Evolutionary conservation across 1,140 invertebrate genomes (phyloP), one percentile per base, ranked within the genome.

Genomic region (Saxidomus purpurata): DNA sequence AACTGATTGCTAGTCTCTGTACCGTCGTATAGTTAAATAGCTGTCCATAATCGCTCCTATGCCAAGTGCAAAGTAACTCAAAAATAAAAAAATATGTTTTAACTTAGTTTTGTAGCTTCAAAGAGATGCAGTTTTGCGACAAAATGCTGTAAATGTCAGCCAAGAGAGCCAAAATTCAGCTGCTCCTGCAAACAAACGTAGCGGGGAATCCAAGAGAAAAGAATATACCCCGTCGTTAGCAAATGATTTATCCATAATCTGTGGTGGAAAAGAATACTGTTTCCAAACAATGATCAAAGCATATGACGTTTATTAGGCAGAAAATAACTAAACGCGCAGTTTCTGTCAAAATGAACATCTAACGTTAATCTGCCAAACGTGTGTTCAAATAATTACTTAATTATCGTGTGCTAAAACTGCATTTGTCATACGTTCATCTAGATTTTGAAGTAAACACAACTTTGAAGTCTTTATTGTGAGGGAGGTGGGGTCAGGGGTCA

Each of bases 331-430:
- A 28, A 69, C 28, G 67, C 36, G 40, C 17, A 40, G 31, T 40
- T 38, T 15, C 19, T 71, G 67, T 69, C n/a, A 40, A 8, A 38
- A 22, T 22, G 67, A 38, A 38, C 36, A 40, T 40, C 67, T 71
- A 34, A 36, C 19, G 11, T 3, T 71, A n/a, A 71, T 71, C 36
- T 38, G 13, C 8, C 36, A 38, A 22, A 2, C 19, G 67, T 15
- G 34, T 71, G 36, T 71, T 71, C 31, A 38, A 71, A 15, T 38
- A n/a, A 38, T 40, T 38, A 40, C 31, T 71, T 71, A 71, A 71
- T 71, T 71, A 71, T 71, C 67, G 67, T 71, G 67, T 38, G 36
- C 36, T n/a, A 71, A 36, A 71, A 71, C 31, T 71, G 67, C 52
- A 55, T 55, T 71, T 38, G 36, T 71, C 67, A 40, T 71, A 38